Evolutionary conservation across 2,113 vertebrate genomes (phyloP).

Genomic region (Triplophysa dalaica): DNA sequence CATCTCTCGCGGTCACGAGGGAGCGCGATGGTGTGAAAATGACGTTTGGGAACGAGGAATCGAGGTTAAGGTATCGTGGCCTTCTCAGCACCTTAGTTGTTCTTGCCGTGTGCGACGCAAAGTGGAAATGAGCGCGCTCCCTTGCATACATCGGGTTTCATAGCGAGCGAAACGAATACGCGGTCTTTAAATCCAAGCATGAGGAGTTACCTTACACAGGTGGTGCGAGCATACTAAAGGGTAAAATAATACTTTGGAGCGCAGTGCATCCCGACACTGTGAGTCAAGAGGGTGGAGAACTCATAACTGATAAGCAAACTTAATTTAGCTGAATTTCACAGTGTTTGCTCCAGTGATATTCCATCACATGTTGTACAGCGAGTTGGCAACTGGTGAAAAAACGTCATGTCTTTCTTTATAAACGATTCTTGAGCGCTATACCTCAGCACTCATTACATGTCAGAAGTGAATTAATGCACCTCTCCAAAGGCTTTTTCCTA

Average conservation of each 20-base stretch:
- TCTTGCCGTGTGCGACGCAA: constrained; percentile 11
- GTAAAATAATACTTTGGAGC: not conserved
- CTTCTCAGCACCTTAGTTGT: constrained; percentile 42
- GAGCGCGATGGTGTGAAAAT: constrained; percentile 26
- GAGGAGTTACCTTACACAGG: not conserved
- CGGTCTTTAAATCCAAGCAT: not conserved
- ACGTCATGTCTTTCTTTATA: not conserved
- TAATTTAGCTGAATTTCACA: constrained; percentile 34
- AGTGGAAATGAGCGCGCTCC: not conserved
- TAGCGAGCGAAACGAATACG: not conserved
- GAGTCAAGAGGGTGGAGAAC: constrained; percentile 33
- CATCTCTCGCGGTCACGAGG: constrained; percentile 25
- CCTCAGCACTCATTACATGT: not conserved
- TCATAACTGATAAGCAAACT: constrained; percentile 18
- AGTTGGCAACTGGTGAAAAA: not conserved
- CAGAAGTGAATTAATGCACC: not conserved
- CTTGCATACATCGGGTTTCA: not conserved
- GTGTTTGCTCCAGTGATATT: constrained; percentile 39
- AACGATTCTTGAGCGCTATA: not conserved
- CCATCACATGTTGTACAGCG: constrained; percentile 4
- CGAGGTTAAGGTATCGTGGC: constrained; percentile 39
- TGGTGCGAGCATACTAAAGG: constrained; percentile 6
- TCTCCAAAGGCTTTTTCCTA: constrained; percentile 15
- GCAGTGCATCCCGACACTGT: not conserved
- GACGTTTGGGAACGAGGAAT: constrained; percentile 6